A percentile compares a stretch with the other conserved stretches of the same genome.
phyloP scores from a whole-genome alignment of 2,888 invertebrate species.

The Sesia bembeciformis region DNA sequence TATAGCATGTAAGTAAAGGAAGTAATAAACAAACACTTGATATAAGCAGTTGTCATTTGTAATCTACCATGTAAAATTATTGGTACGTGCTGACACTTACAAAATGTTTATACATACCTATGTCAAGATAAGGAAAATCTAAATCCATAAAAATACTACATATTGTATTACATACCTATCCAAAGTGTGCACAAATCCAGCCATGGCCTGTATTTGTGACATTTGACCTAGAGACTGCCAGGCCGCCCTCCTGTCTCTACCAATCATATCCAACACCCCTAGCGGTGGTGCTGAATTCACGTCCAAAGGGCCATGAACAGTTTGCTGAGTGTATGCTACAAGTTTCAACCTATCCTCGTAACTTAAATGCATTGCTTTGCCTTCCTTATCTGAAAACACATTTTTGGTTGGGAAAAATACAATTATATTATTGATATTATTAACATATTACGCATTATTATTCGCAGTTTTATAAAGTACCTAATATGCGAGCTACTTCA shows the following conservation, averaged over 20 bases:
- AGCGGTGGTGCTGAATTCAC: slow-evolving; percentile 83
- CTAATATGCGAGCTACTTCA: no score
- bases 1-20: no score
- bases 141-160: no score
- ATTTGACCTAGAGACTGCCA: slow-evolving; percentile 95
- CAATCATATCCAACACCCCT: slow-evolving; percentile 96
- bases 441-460: no score
- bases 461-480: no score
- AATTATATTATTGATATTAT: no score
- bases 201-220: slow-evolving; percentile 90
- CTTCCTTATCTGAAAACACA: slow-evolving; percentile 88
- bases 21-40: no score
- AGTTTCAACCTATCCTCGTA: slow-evolving; percentile 94
- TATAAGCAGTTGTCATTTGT: neutral
- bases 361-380: slow-evolving; percentile 95
- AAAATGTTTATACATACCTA: neutral
- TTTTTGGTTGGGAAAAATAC: no score
- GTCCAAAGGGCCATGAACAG: slow-evolving; percentile 86
- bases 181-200: slow-evolving; percentile 91
- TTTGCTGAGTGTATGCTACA: slow-evolving; percentile 94
- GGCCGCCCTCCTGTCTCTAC: slow-evolving; percentile 91
- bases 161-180: slow-evolving; percentile 67
- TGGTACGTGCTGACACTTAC: neutral
- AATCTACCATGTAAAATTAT: neutral
- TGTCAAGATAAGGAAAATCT: no score